A percentile compares a stretch with the other conserved stretches of the same genome.
phyloP scores from a whole-genome alignment of 1,140 invertebrate species.

The Dendrolimus punctatus region DNA sequence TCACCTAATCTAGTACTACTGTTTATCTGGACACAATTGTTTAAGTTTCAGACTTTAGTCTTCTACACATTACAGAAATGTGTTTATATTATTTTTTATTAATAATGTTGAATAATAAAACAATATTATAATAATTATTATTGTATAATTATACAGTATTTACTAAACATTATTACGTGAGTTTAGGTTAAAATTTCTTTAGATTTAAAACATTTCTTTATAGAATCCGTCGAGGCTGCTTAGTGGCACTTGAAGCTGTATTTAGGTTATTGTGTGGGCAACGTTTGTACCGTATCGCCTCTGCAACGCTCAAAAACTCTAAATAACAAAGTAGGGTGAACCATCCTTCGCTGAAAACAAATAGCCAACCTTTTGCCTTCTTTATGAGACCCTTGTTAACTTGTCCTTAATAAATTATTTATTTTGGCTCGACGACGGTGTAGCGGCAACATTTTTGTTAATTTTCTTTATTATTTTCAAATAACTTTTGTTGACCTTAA shows the following conservation, averaged over 20 bases:
- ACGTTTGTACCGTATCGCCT: constrained; percentile 17
- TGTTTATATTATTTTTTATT: no score
- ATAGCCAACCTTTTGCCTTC: constrained; percentile 68
- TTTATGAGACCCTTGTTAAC: constrained; percentile 70
- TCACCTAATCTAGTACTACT: no score
- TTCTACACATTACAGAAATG: no score
- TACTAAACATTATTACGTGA: no score
- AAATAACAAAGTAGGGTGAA: constrained; percentile 52
- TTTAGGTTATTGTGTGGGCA: constrained; percentile 35
- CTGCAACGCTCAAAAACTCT: constrained; percentile 39
- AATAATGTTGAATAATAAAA: no score
- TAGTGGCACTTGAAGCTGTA: constrained; percentile 9
- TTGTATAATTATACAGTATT: no score
- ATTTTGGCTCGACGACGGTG: constrained; percentile 39
- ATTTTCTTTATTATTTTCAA: constrained; percentile 46
- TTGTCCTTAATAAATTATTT: constrained; percentile 70
- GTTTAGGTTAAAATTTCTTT: no score
- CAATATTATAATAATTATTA: no score
- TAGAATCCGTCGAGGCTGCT: no score
- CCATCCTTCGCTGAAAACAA: constrained; percentile 57
- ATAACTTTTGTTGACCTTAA: constrained; percentile 29
- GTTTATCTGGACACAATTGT: no score
- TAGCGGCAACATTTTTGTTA: constrained; percentile 33
- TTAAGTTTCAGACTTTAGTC: no score
- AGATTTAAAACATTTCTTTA: no score